A percentile compares a stretch with the other conserved stretches of the same genome.
Evolutionary conservation across 2,888 invertebrate species (phyloP).

Genomic region (Melinopterus prodromus): DNA sequence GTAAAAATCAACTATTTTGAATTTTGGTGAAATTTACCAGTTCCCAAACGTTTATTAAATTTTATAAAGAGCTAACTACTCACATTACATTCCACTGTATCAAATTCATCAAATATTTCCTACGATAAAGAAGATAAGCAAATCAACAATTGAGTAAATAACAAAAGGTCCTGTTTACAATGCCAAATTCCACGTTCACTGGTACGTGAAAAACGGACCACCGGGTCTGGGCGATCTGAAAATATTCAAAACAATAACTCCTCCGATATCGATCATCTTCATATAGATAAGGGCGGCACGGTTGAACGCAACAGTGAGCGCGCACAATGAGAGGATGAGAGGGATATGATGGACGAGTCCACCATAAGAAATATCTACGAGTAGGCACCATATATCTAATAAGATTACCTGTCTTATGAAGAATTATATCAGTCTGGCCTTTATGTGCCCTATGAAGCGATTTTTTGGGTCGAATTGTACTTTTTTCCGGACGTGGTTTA

Average conservation of each 20-base stretch:
- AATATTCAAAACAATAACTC: neutral
- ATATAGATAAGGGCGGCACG: slow-evolving; percentile 10
- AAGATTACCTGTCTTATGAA: slow-evolving; percentile 26
- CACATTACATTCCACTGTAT: too few relatives aligned
- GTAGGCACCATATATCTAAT: slow-evolving; percentile 26
- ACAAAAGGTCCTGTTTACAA: neutral
- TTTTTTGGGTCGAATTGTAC: neutral
- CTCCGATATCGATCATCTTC: slow-evolving; percentile 12
- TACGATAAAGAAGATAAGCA: neutral
- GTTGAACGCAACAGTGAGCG: slow-evolving; percentile 23
- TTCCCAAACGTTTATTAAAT: too few relatives aligned
- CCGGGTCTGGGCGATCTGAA: neutral
- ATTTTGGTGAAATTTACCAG: too few relatives aligned
- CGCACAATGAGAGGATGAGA: slow-evolving; percentile 17
- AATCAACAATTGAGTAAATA: neutral
- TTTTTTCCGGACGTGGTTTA: neutral
- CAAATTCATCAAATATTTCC: too few relatives aligned
- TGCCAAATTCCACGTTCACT: neutral
- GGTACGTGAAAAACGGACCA: neutral
- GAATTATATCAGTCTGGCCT: slow-evolving; percentile 14
- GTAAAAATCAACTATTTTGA: too few relatives aligned
- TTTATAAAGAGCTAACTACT: too few relatives aligned
- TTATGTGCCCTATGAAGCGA: slow-evolving; percentile 4
- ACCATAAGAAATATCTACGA: slow-evolving; percentile 9
- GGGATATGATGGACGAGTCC: slow-evolving; percentile 11